Percentiles rank a stretch among this genome's conserved stretches.
Conservation (phyloP, 2,888 invertebrate genomes). For the Strigamia transsilvanica region DNA sequence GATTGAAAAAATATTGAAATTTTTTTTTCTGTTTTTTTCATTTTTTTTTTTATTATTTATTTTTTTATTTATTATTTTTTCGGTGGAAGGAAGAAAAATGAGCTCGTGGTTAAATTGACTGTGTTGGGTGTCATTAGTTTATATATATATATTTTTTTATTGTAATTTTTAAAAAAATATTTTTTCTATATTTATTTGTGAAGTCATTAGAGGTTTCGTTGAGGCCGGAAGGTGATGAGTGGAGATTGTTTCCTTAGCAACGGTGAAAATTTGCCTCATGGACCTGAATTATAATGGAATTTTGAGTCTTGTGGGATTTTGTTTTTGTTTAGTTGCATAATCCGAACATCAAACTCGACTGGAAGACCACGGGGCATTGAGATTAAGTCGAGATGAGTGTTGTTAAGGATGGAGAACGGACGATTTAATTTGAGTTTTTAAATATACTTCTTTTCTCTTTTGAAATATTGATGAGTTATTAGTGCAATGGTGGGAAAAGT, state of each 20-base stretch:
- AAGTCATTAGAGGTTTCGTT: not conserved
- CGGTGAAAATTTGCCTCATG: slow-evolving; percentile 17
- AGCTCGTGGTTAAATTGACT: slow-evolving; percentile 3
- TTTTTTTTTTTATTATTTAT: not conserved
- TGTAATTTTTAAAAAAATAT: no score
- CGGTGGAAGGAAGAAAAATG: not conserved
- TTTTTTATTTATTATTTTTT: not conserved
- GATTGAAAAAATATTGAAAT: slow-evolving; percentile 47
- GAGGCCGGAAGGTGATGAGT: not conserved
- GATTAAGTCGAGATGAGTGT: slow-evolving; percentile 24
- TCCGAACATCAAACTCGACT: slow-evolving; percentile 33
- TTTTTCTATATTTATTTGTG: not conserved
- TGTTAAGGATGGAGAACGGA: no score
- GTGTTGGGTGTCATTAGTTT: slow-evolving; percentile 23
- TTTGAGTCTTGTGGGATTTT: slow-evolving; percentile 7
- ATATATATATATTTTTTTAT: not conserved
- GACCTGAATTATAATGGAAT: slow-evolving; percentile 35
- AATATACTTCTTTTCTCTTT: not conserved
- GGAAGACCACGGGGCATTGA: not conserved
- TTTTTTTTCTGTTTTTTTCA: no score
- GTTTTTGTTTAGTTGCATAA: slow-evolving; percentile 43
- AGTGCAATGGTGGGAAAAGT: not conserved
- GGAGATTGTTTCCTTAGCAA: slow-evolving; percentile 34
- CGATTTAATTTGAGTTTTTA: no score
- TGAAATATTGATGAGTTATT: slow-evolving; percentile 33